Base-by-base conservation (phyloP, 2,113 vertebrate genomes). In the Seriola aureovittata region DNA sequence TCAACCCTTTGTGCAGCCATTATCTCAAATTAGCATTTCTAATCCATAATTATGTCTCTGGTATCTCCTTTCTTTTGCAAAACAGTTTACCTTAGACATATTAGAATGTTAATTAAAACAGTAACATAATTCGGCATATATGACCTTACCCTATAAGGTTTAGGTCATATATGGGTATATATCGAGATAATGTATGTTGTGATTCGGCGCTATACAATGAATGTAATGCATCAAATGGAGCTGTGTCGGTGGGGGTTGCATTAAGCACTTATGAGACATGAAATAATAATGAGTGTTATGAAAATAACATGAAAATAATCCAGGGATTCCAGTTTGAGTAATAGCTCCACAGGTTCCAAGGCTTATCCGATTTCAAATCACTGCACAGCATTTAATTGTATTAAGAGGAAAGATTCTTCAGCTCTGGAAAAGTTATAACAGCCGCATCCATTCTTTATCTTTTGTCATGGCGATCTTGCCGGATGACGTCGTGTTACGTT, bases 1-100 rank as follows among this genome's bases (percentile, higher is more conserved):
- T 80, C 74, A 46, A 85, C 52, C 63, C 68, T 67, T 83, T 81
- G n/a, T 36, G n/a, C 57, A 55, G 12, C 25, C 40, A 32, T 54
- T 52, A 79, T 69, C 55, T 42, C 12, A 60, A 68, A 69, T 84
- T 59, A 73, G 55, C 34, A 67, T 68, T 67, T 67, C 5, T 11
- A 75, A 69, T 42, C 55, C 42, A 29, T 57, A 64, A 75, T 72
- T n/a, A 50, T 52, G 21, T 50, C n/a, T 48, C 40, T 58, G 34
- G 12, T 64, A 7, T 67, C n/a, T 13, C 12, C 36, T 52, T 71
- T 4, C 5, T 40, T 21, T 81, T 58, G 23, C 17, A 23, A 2
- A 44, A 23, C 29, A 77, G 29, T 71, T 52, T 25, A 25, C 14
- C n/a, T 32, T 34, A 85, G n/a, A 76, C 8, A 55, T 36, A 48